A percentile compares a stretch with the other conserved stretches of the same genome.
Conservation (phyloP, 2,888 invertebrate genomes). For the Drosophila mimetica region DNA sequence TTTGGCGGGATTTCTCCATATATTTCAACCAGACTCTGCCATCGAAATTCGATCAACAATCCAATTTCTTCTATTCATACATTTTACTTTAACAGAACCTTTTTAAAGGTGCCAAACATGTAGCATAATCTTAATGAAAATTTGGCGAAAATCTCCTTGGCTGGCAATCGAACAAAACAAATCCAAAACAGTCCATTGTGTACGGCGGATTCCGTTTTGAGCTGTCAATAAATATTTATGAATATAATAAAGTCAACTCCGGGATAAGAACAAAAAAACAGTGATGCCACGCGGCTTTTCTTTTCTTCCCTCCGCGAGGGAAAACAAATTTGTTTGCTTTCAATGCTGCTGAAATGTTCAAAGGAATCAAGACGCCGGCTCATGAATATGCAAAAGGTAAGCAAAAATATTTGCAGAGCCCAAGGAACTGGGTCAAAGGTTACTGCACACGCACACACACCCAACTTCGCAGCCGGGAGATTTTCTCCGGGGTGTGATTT, state of each 20-base stretch:
- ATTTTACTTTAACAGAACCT: not conserved
- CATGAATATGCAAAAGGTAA: constrained; percentile 56
- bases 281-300: constrained; percentile 42
- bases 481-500: constrained; percentile 52
- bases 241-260: constrained; percentile 72
- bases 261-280: constrained; percentile 50
- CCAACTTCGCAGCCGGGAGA: not conserved
- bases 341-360: constrained; percentile 52
- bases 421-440: constrained; percentile 72
- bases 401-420: constrained; percentile 67
- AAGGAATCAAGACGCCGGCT: constrained; percentile 51
- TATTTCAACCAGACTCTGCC: not conserved
- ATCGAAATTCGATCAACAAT: constrained; percentile 7
- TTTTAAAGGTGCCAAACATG: constrained; percentile 29
- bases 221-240: constrained; percentile 76
- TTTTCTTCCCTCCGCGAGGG: constrained; percentile 11
- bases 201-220: constrained; percentile 7
- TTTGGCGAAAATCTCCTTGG: constrained; percentile 33
- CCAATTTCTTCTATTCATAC: constrained; percentile 5
- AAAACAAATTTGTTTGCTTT: constrained; percentile 69
- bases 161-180: constrained; percentile 13
- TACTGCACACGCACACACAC: constrained; percentile 42
- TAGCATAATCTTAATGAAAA: constrained; percentile 44
- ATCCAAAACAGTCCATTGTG: constrained; percentile 36
- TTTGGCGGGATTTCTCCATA: constrained; percentile 17